Percentiles rank a stretch among this genome's conserved stretches.
These are phyloP conservation scores for Tinea pellionella DNA, from an alignment of 2,888 invertebrate species.

Conservation along the genomic window DNA sequence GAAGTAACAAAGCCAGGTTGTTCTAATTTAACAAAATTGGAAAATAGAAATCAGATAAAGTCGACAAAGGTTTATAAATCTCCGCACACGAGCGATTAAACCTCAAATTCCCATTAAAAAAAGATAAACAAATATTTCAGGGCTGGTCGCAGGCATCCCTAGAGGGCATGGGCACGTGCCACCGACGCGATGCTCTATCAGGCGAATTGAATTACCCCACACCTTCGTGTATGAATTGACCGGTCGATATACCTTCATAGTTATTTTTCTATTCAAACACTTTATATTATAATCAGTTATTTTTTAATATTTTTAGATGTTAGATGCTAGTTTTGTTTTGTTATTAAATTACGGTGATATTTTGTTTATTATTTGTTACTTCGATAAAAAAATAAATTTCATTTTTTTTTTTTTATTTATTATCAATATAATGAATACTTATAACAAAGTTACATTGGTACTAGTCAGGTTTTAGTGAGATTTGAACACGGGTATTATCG, in stretches of 20 bases:
- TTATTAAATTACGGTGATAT: no score
- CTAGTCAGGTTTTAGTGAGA: no score
- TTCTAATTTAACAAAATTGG: background rate
- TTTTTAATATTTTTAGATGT: no score
- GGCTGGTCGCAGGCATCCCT: constrained; percentile 29
- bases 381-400: no score
- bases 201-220: constrained; percentile 54
- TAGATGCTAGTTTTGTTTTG: no score
- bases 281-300: background rate
- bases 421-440: no score
- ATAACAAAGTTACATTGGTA: no score
- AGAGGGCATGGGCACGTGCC: constrained; percentile 39
- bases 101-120: constrained; percentile 55
- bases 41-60: constrained; percentile 10
- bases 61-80: constrained; percentile 12
- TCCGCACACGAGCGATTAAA: constrained; percentile 42
- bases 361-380: no score
- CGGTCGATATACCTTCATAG: background rate
- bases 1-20: background rate
- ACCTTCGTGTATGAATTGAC: constrained; percentile 16
- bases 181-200: constrained; percentile 23
- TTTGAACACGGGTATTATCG: no score
- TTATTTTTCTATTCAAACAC: background rate
- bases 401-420: no score
- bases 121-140: constrained; percentile 58